Base-by-base conservation (phyloP, 2,797 vertebrate genomes). In the Orientallactaga sibirica region DNA sequence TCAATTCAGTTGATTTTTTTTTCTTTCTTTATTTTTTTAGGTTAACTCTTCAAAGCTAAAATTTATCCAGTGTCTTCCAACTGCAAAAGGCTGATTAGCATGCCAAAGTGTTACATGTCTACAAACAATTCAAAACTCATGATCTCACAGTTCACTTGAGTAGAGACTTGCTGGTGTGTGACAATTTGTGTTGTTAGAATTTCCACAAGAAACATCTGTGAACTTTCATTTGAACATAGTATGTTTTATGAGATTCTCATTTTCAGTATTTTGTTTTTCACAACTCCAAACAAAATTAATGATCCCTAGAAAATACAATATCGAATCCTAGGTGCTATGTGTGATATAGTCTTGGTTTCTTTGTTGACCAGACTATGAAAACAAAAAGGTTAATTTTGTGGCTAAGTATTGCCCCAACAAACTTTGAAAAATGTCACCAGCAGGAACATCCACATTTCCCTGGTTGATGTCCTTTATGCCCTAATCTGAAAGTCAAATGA, bases 401-500 rank as follows among this genome's bases (percentile, higher is more conserved):
- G 27, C 76, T 93, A 94, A 87, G 8, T 74, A 88, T 74, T 92
- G 41, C 55, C 84, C 86, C 96, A 83, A 78, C 55, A 67, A 95
- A 93, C 73, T 91, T 95, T 91, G 27, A 92, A 92, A 95, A 96
- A 94, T 91, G 74, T 94, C 83, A 93, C 74, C 73, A 95, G n/a
- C 41, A 95, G 84, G 43, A 94, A 80, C 80, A 96, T 93, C 48
- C 84, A 89, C 71, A 95, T 96, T 91, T 95, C 82, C 91, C 77
- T 94, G 84, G 93, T 94, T 96, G 90, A 82, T 93, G 82, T 94
- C 86, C 52, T 94, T 96, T 96, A 94, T 79, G 41, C 24, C 67
- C 89, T 95, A 92, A 96, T 97, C 79, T 96, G 84, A 97, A 97
- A 96, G 95, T 96, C 93, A 96, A 96, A 95, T 96, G 77, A 96